Percentiles rank a stretch among this genome's conserved stretches.
phyloP scores from a whole-genome alignment of 2,797 vertebrate species.

The Momotus momota region DNA sequence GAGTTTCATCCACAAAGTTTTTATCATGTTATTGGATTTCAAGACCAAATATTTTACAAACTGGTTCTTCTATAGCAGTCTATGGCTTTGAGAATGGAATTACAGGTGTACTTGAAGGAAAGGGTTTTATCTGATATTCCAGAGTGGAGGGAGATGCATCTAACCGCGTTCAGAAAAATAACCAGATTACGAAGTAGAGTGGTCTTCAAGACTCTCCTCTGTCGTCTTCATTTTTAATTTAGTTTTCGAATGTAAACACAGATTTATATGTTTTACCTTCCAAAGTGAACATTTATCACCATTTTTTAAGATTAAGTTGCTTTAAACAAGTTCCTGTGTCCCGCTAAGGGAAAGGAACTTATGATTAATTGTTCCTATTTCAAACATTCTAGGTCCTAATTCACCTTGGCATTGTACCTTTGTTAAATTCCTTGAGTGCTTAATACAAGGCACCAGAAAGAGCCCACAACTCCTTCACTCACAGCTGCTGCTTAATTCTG shows the following conservation, averaged over 20 bases:
- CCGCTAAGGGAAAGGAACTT: neutral
- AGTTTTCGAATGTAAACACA: neutral
- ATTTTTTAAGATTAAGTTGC: neutral
- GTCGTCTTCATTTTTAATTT: neutral
- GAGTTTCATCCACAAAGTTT: neutral
- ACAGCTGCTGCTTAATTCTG: neutral
- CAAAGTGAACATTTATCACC: neutral
- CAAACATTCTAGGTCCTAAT: neutral
- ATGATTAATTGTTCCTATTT: neutral
- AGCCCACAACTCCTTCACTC: neutral
- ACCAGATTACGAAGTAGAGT: neutral
- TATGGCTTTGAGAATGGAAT: neutral
- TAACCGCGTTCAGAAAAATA: neutral
- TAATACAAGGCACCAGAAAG: neutral
- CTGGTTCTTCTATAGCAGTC: neutral
- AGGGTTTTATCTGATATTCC: neutral
- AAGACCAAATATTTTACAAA: neutral
- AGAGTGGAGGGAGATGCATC: neutral
- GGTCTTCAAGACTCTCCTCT: neutral
- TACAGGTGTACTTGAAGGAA: neutral
- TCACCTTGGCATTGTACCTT: neutral
- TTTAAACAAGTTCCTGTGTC: neutral
- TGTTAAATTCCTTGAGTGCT: neutral
- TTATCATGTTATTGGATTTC: neutral
- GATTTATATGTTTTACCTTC: neutral